These are phyloP conservation scores for Ianthella basta DNA, from an alignment of 37 sponge, comb jelly and placozoan species.

Conservation along the genomic window DNA sequence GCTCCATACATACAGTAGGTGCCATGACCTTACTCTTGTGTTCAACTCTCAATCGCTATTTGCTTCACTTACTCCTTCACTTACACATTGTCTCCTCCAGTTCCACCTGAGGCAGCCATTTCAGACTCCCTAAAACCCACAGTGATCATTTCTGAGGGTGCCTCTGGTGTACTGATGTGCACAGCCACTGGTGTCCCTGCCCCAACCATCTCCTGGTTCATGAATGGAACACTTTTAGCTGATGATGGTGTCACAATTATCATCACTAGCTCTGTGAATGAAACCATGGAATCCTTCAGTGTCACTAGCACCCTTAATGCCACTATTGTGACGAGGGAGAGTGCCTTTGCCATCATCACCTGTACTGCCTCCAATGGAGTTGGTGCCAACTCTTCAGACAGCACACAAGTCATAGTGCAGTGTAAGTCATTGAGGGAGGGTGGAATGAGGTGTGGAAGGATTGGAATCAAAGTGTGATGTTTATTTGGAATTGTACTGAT, in stretches of 20 bases:
- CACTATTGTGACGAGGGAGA: not conserved
- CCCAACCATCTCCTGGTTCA: conserved; percentile 50
- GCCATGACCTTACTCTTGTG: too few species aligned
- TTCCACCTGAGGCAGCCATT: conserved; percentile 5
- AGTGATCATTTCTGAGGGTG: conserved; percentile 4
- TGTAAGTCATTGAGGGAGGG: conserved; percentile 21
- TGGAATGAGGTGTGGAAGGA: conserved; percentile 35
- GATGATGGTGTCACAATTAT: not conserved
- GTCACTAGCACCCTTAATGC: conserved; percentile 22
- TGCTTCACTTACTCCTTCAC: conserved; percentile 10
- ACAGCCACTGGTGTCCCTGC: conserved; percentile 49
- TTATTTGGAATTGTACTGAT: too few species aligned
- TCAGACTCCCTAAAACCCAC: not conserved
- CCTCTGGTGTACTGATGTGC: conserved; percentile 33
- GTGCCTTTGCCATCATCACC: conserved; percentile 26
- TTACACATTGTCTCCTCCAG: not conserved
- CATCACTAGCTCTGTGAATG: not conserved
- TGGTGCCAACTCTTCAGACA: conserved; percentile 2
- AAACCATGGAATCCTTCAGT: not conserved
- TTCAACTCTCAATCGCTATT: not conserved
- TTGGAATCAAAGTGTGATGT: not conserved
- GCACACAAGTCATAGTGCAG: not conserved
- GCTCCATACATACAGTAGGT: too few species aligned
- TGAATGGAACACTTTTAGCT: not conserved
- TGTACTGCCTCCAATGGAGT: conserved; percentile 44